These are phyloP conservation scores for Boleophthalmus pectinirostris DNA, from an alignment of 2,113 vertebrate species.

Conservation along the genomic window DNA sequence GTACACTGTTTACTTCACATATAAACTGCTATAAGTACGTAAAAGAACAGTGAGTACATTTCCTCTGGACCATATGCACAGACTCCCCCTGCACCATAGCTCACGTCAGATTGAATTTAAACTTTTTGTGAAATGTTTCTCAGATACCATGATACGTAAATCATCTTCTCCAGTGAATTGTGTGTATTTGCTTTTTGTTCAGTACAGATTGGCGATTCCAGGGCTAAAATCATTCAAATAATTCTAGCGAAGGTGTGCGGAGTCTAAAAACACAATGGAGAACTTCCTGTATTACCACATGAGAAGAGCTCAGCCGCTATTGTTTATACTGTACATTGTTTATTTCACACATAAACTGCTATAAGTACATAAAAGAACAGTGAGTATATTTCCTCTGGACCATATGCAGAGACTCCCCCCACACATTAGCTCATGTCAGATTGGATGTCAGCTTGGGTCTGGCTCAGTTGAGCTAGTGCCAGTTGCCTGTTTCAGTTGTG, in stretches of 20 bases:
- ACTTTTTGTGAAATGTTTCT: no score
- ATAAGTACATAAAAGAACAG: no score
- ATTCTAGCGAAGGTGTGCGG: no score
- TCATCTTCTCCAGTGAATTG: no score
- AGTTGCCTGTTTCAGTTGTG: conserved; percentile 13
- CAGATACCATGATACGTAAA: no score
- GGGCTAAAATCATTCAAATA: no score
- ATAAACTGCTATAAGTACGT: conserved; percentile 39
- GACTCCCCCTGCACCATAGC: conserved; percentile 29
- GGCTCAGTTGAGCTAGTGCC: conserved; percentile 39
- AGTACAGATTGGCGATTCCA: no score
- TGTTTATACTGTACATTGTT: not conserved
- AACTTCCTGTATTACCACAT: no score
- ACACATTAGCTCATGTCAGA: conserved; percentile 27
- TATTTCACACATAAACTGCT: conserved; percentile 55
- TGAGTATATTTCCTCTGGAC: not conserved
- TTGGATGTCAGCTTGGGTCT: conserved; percentile 45
- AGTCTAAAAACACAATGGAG: no score
- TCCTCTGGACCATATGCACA: conserved; percentile 9
- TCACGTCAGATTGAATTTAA: conserved; percentile 25
- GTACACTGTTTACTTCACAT: conserved; percentile 30
- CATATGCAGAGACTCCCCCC: conserved; percentile 29
- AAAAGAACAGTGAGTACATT: no score
- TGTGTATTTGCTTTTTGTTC: no score
- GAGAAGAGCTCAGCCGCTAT: no score